Conservation (phyloP, 35 echinoderm and acorn worm species). For the Apostichopus californicus region DNA sequence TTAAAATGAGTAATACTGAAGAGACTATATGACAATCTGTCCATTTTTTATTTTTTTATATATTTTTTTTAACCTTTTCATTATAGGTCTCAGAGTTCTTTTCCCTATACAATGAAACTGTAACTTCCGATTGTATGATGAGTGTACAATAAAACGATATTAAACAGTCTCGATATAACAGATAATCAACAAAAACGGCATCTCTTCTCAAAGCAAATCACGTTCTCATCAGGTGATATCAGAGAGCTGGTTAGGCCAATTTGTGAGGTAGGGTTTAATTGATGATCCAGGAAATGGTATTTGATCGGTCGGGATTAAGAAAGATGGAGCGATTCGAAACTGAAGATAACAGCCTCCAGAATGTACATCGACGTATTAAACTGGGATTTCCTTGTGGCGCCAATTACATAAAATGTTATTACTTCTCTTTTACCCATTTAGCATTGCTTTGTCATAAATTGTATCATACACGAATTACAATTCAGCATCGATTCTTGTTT, state of each 20-base stretch:
- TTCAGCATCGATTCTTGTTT: no score
- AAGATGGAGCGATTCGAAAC: background rate
- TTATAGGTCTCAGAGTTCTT: no score
- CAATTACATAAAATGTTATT: background rate
- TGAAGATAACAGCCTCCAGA: background rate
- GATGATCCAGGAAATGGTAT: background rate
- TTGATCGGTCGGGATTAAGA: background rate
- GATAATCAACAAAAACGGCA: background rate
- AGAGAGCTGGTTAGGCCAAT: background rate
- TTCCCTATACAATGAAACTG: no score
- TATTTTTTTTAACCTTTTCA: no score
- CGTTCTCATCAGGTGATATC: background rate
- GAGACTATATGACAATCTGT: no score
- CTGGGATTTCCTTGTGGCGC: background rate
- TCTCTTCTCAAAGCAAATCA: background rate
- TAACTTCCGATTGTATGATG: no score
- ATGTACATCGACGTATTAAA: background rate
- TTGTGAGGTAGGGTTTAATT: background rate
- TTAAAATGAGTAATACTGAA: no score
- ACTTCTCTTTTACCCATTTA: no score
- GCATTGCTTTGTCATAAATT: no score
- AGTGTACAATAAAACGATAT: background rate
- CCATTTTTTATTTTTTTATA: no score
- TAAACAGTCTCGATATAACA: background rate
- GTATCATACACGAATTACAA: no score